Evolutionary conservation across 1,140 invertebrate species (phyloP).

Genomic region (Hypsibius dujardini): DNA sequence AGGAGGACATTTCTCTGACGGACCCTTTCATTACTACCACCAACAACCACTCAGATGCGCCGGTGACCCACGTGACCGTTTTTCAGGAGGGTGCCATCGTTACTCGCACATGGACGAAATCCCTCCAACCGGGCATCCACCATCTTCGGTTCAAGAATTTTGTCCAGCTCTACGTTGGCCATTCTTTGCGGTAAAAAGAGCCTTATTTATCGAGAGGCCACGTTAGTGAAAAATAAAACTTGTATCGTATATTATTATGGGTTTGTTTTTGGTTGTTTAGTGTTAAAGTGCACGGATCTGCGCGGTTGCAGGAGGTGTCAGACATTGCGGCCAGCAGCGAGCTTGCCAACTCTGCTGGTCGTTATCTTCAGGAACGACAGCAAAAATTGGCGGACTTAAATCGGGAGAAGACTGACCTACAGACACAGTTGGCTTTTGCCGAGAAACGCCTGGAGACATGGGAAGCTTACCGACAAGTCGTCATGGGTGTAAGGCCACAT

Average conservation of each 20-base stretch:
- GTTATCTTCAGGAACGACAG: not conserved
- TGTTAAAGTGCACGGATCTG: no score
- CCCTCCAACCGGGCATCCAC: not conserved
- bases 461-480: not conserved
- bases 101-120: not conserved
- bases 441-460: conserved; percentile 2
- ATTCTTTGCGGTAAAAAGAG: not conserved
- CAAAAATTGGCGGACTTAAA: no score
- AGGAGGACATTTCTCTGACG: no score
- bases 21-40: no score
- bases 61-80: no score
- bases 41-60: no score
- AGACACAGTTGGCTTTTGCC: not conserved
- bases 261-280: no score
- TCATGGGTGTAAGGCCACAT: not conserved
- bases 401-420: not conserved
- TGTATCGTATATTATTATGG: not conserved
- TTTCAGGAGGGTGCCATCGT: no score
- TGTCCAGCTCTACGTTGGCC: not conserved
- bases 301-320: not conserved
- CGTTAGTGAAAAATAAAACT: not conserved
- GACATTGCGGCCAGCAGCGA: not conserved
- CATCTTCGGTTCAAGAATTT: conserved; percentile 1
- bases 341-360: not conserved
- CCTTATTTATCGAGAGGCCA: not conserved